These are phyloP conservation scores for Danaus melanippus DNA, from an alignment of 1,140 invertebrate genomes.

Conservation along the genomic window DNA sequence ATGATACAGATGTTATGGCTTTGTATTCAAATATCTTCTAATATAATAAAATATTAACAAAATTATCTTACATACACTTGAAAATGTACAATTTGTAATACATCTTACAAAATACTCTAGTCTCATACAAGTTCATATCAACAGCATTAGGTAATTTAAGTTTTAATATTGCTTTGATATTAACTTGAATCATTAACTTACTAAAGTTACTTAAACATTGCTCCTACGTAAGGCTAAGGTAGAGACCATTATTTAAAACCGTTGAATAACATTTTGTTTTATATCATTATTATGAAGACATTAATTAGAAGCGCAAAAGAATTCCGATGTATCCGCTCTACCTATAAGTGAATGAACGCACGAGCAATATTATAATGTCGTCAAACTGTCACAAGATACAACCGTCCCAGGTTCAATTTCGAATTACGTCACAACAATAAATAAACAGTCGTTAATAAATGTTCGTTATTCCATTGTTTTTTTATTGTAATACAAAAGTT, in stretches of 20 bases:
- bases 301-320: no score
- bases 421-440: conserved; percentile 5
- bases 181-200: conserved; percentile 38
- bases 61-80: conserved; percentile 68
- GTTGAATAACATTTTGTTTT: no score
- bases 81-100: conserved; percentile 70
- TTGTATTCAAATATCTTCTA: conserved; percentile 66
- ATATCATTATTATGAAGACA: no score
- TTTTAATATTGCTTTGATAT: conserved; percentile 27
- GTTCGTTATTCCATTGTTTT: no score
- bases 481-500: no score
- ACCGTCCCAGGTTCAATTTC: neutral
- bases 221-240: conserved; percentile 34
- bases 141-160: conserved; percentile 17
- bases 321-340: no score
- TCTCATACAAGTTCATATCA: conserved; percentile 40
- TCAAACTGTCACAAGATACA: conserved; percentile 7
- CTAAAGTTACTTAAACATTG: conserved; percentile 40
- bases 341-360: conserved; percentile 8
- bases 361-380: conserved; percentile 16
- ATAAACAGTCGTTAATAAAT: neutral
- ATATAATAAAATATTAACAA: conserved; percentile 71
- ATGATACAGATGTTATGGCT: conserved; percentile 71
- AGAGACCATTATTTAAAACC: no score
- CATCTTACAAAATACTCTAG: conserved; percentile 63